phyloP scores from a whole-genome alignment of 2,888 invertebrate species.

The Conus canariensis region DNA sequence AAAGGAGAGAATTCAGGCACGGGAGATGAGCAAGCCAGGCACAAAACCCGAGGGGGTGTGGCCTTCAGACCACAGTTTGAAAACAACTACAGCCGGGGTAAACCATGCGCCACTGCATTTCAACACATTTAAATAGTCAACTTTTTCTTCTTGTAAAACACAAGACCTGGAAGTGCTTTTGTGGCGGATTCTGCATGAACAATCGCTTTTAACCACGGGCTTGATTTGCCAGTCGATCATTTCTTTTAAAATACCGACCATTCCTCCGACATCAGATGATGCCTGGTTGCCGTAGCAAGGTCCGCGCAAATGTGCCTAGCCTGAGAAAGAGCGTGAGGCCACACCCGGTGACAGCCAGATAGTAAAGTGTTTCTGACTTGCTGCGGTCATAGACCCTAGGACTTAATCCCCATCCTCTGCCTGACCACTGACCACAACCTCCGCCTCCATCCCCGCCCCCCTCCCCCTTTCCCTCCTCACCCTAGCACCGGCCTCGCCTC shows the following conservation, averaged over 20 bases:
- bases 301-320: no score
- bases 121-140: background rate
- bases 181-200: no score
- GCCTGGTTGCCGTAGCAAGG: no score
- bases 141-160: no score
- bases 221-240: no score
- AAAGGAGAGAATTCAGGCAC: background rate
- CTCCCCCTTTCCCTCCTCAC: background rate
- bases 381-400: slow-evolving; percentile 29
- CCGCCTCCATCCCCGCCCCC: background rate
- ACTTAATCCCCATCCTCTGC: background rate
- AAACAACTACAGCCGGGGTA: background rate
- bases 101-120: background rate
- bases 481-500: background rate
- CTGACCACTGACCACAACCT: background rate
- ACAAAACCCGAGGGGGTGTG: background rate
- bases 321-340: no score
- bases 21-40: background rate
- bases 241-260: no score
- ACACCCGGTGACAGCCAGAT: no score
- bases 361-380: background rate
- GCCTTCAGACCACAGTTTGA: background rate
- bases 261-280: no score
- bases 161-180: no score
- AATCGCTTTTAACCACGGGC: no score